Conservation (phyloP, 2,797 vertebrate genomes). For the Tapera naevia region DNA sequence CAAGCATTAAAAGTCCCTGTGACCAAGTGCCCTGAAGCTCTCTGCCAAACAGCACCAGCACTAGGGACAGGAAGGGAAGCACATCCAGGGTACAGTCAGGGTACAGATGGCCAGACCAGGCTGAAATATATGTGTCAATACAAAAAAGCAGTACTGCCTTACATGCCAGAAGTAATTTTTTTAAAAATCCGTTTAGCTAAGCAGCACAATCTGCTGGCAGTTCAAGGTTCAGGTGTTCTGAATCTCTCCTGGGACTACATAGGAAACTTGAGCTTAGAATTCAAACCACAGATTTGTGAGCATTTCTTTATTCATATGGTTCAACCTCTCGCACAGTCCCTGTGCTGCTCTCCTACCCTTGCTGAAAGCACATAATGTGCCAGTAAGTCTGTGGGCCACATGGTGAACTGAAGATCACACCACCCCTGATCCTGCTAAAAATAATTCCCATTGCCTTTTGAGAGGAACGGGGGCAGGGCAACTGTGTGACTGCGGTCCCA, state of each 20-base stretch:
- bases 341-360: not conserved
- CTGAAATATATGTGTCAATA: not conserved
- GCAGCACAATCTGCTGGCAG: not conserved
- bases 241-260: not conserved
- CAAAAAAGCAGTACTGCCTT: not conserved
- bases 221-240: not conserved
- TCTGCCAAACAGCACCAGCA: not conserved
- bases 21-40: not conserved
- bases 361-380: not conserved
- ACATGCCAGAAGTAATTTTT: not conserved
- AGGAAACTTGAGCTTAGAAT: not conserved
- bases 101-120: not conserved
- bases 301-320: not conserved
- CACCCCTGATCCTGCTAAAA: not conserved
- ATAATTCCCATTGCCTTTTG: not conserved
- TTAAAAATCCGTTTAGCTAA: not conserved
- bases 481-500: not conserved
- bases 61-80: not conserved
- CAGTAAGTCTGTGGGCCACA: not conserved
- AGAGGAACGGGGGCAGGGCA: rapidly evolving
- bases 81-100: not conserved
- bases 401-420: not conserved
- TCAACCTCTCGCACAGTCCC: not conserved
- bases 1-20: not conserved
- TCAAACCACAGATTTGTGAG: not conserved